Evolutionary conservation across 2,113 vertebrate species (phyloP).

Genomic region (Daubentonia madagascariensis): DNA sequence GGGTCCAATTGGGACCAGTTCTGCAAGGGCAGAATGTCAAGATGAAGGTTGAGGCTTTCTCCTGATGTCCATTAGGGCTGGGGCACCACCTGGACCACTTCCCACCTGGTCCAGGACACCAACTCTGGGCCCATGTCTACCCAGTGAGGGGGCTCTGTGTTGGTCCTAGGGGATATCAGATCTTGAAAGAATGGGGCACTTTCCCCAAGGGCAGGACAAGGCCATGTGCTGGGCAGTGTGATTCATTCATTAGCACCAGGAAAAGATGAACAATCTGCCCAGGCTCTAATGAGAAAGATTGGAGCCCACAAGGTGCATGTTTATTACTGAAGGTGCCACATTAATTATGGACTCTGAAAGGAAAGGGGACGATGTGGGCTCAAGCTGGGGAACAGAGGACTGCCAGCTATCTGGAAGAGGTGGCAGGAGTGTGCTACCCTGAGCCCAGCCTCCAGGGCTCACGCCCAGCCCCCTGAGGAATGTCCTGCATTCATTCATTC

Average conservation of each 20-base stretch:
- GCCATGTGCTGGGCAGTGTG: slow-evolving; percentile 43
- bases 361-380: neutral
- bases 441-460: neutral
- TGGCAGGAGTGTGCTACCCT: accelerated
- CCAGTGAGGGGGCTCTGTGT: no score
- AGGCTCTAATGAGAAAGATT: slow-evolving; percentile 75
- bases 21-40: neutral
- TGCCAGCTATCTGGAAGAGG: neutral
- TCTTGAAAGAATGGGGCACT: neutral
- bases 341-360: slow-evolving; percentile 36
- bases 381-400: neutral
- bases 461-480: neutral
- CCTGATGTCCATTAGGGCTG: neutral
- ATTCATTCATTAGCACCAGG: slow-evolving; percentile 49
- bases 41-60: neutral
- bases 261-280: slow-evolving; percentile 17
- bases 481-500: neutral
- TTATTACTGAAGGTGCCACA: slow-evolving; percentile 59
- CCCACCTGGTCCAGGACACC: neutral
- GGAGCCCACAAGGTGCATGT: slow-evolving; percentile 28
- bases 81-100: neutral
- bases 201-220: neutral
- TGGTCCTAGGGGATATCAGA: neutral
- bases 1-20: neutral
- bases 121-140: neutral